These are phyloP conservation scores for Aspidiotus destructor DNA, from an alignment of 2,888 invertebrate genomes.

Conservation along the genomic window DNA sequence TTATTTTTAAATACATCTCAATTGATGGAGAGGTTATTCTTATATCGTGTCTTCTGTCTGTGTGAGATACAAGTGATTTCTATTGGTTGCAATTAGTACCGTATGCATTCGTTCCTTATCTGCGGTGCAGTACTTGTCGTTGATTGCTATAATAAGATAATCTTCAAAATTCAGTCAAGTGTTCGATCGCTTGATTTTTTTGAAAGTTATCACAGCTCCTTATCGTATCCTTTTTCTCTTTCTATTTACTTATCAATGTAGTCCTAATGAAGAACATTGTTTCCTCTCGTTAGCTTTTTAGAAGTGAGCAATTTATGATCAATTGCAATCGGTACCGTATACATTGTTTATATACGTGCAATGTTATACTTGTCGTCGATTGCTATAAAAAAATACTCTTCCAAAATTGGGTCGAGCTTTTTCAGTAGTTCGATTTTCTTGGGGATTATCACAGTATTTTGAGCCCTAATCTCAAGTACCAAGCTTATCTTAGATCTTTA, in stretches of 20 bases:
- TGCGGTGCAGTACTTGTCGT: neutral
- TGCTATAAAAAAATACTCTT: neutral
- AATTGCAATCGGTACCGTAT: constrained; percentile 14
- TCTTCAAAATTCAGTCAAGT: neutral
- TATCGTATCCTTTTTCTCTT: neutral
- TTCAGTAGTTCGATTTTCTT: no score
- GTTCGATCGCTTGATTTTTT: no score
- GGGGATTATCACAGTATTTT: no score
- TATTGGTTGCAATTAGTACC: constrained; percentile 5
- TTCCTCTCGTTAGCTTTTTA: no score
- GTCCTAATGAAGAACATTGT: no score
- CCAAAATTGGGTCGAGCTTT: no score
- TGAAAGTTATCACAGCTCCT: no score
- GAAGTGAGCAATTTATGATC: no score
- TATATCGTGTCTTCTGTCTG: constrained; percentile 10
- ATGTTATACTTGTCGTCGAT: neutral
- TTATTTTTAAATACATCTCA: no score
- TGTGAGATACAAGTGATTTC: neutral
- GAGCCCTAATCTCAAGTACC: no score
- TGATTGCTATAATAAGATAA: neutral
- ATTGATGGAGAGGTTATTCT: neutral
- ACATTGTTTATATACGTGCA: neutral
- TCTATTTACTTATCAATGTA: neutral
- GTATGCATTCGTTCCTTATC: neutral
- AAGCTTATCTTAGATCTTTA: no score